Conservation (phyloP, 30 jellyfish, hydroid and myxozoan genomes). For the Cassiopea andromeda region DNA sequence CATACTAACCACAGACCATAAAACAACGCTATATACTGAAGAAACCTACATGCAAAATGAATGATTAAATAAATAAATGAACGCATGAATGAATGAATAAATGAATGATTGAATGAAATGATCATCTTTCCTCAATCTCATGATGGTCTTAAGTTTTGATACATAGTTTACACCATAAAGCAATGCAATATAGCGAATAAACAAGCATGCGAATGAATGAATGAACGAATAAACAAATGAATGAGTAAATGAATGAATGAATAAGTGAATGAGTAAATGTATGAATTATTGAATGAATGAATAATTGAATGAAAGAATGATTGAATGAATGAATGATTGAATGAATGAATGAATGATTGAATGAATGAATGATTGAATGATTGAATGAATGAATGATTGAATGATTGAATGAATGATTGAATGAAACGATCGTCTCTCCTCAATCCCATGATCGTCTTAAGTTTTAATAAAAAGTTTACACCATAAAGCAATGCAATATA, state of each 20-base stretch:
- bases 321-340: not conserved
- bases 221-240: not conserved
- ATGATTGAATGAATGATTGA: not conserved
- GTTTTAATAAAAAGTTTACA: too few species aligned
- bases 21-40: too few species aligned
- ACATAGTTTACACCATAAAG: not conserved
- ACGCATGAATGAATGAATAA: not conserved
- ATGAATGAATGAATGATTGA: not conserved
- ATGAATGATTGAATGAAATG: not conserved
- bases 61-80: not conserved
- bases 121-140: too few species aligned
- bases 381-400: not conserved
- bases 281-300: not conserved
- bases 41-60: not conserved
- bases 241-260: not conserved
- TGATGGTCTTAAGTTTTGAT: too few species aligned
- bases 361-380: not conserved
- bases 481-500: too few species aligned
- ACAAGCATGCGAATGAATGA: too few species aligned
- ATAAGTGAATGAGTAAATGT: not conserved
- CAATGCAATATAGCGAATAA: too few species aligned
- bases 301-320: not conserved
- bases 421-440: not conserved
- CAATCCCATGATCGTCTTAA: not conserved
- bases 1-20: too few species aligned